phyloP scores from a whole-genome alignment of 1,140 invertebrate species.

The Venturia canescens region DNA sequence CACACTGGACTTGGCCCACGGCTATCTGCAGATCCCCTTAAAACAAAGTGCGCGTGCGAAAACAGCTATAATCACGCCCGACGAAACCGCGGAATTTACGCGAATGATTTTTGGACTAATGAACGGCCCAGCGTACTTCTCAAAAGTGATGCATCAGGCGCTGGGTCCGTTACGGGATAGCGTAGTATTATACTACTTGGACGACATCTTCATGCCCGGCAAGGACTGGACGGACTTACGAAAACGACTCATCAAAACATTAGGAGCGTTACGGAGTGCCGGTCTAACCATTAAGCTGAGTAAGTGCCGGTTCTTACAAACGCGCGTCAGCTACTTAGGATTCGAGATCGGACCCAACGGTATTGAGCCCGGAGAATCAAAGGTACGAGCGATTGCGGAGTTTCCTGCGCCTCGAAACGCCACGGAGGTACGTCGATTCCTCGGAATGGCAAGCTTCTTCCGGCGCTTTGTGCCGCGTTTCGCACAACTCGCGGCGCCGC shows the following conservation, averaged over 20 bases:
- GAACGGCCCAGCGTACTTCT: slow-evolving; percentile 10
- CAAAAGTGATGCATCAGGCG: neutral
- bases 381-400: slow-evolving; percentile 55
- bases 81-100: slow-evolving; percentile 45
- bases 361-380: slow-evolving; percentile 51
- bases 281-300: no score
- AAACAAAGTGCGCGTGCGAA: neutral
- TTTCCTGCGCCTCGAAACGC: slow-evolving; percentile 48
- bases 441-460: slow-evolving; percentile 70
- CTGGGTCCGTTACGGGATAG: neutral
- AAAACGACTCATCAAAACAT: no score
- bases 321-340: no score
- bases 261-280: no score
- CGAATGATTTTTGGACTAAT: slow-evolving; percentile 49
- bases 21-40: neutral
- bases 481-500: slow-evolving; percentile 56
- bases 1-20: slow-evolving; percentile 46
- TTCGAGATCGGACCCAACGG: no score
- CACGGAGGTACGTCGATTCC: slow-evolving; percentile 59
- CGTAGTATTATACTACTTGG: neutral
- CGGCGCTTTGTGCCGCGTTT: slow-evolving; percentile 60
- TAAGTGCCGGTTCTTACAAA: no score
- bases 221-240: no score
- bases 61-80: slow-evolving; percentile 41
- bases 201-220: no score